Conservation (phyloP, 2,113 vertebrate species). For the Coracopsis vasa region DNA sequence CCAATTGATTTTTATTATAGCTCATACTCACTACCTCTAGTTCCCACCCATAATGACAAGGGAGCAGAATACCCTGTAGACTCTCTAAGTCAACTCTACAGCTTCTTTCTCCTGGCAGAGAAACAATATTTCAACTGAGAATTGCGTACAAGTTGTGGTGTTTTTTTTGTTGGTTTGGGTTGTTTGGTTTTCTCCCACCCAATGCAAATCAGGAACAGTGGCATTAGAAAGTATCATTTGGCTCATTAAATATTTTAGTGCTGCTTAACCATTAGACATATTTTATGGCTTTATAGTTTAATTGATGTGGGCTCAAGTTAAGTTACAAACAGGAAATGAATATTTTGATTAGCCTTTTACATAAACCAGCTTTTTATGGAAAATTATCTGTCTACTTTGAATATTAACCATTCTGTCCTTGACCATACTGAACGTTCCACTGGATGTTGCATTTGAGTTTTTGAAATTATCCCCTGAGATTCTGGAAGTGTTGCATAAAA, state of each 20-base stretch:
- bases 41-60: not conserved
- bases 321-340: slow-evolving; percentile 1
- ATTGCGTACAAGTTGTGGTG: not conserved
- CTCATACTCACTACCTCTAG: accelerated
- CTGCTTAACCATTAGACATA: not conserved
- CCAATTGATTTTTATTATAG: not conserved
- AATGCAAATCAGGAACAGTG: not conserved
- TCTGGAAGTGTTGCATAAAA: slow-evolving; percentile 12
- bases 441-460: slow-evolving; percentile 17
- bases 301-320: not conserved
- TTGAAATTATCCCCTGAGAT: not conserved
- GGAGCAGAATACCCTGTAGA: not conserved
- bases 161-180: not conserved
- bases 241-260: not conserved
- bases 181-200: not conserved
- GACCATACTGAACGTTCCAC: not conserved
- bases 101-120: not conserved
- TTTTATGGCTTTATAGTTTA: slow-evolving; percentile 3
- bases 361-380: not conserved
- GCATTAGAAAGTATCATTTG: not conserved
- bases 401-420: not conserved
- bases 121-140: not conserved
- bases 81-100: not conserved
- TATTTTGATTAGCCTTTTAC: slow-evolving; percentile 17
- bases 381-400: not conserved